Base-by-base conservation (phyloP, 2,797 vertebrate genomes). In the Eospalax fontanierii region DNA sequence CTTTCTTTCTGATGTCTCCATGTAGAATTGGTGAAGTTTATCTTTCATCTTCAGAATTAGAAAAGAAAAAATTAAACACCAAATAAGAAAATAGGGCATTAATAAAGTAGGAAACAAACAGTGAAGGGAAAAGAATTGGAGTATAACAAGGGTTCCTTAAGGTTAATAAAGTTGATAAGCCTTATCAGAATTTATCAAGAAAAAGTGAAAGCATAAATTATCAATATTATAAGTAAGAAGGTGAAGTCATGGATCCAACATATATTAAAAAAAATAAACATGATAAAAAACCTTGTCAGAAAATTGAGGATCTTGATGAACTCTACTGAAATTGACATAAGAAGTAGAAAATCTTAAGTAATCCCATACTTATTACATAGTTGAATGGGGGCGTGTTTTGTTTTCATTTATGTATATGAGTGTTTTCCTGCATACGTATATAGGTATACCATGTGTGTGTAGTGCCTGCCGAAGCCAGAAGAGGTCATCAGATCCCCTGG, bases 81-180 rank as follows among this genome's bases (percentile, higher is more conserved):
- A 94, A 54, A 38, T 68, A 92, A 54, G 12, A 54, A 90, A 68
- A 93, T 78, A 57, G 75, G 54, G 89, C 76, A 91, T 90, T 89
- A 78, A 7, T 94, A 33, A 91, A 94, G 70, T 70, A 73, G 33
- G 28, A 91, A 92, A 80, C 35, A 90, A 80, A n/a, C 46, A 91
- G n/a, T 82, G 38, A 22, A 90, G 46, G 46, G 46, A 86, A 90
- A 88, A 40, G 66, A 61, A n/a, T n/a, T n/a, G n/a, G 90, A 71
- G 65, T 73, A 8, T 92, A 75, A 93, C 68, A 26, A 91, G 89
- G 21, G 24, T 90, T 94, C 15, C 91, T 86, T 92, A 79, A 73
- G 43, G 35, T 82, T 26, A 88, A 87, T 86, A 88, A 94, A 95
- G 43, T 94, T 43, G 59, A 76, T 92, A 87, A 92, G 24, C 57